Evolutionary conservation across 2,888 invertebrate species (phyloP), one percentile per base, ranked within the genome.

Genomic region (Phyllotreta striolata): DNA sequence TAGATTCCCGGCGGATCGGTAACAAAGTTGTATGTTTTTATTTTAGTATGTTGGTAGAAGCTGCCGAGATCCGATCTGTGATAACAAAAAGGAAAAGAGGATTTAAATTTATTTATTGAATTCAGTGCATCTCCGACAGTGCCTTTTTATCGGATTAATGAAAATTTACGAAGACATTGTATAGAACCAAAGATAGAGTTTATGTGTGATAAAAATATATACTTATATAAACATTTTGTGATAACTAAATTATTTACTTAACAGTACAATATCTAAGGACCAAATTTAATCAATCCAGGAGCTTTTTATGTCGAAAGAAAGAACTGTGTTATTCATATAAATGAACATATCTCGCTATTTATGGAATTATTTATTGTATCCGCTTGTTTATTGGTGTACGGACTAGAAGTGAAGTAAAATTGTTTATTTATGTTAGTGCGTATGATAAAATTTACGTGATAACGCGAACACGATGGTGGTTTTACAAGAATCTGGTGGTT

Each of bases 401-500:
- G 40, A 58, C 49, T 40, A 39, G 8, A 10, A 54, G 37, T 37
- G 6, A 47, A 47, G 24, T 51, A 9, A 24, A 3, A 49, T 12
- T 49, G 24, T 13, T 49, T 47, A 10, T 49, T n/a, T 51, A 12
- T 12, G 14, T 59, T 35, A 34, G 35, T 59, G 24, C 39, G 37
- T 24, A 34, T 39, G 35, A 13, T 52, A 51, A 51, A 24, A 38
- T 14, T 59, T 14, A 54, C 52, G 59, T 43, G 24, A 44, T 13
- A 12, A 52, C 13, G 60, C 40, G 60, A 34, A 67, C 67, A 71
- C 66, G 44, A 79, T 76, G 79, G 89, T 90, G 87, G 90, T 90
- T 78, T 87, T 93, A 77, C 88, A 93, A 81, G 91, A 91, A 81
- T 87, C 89, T 78, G 86, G 88, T 83, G 86, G 88, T 67, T 73